These are phyloP conservation scores for Hyppa rectilinea DNA, from an alignment of 2,888 invertebrate genomes.

Conservation along the genomic window DNA sequence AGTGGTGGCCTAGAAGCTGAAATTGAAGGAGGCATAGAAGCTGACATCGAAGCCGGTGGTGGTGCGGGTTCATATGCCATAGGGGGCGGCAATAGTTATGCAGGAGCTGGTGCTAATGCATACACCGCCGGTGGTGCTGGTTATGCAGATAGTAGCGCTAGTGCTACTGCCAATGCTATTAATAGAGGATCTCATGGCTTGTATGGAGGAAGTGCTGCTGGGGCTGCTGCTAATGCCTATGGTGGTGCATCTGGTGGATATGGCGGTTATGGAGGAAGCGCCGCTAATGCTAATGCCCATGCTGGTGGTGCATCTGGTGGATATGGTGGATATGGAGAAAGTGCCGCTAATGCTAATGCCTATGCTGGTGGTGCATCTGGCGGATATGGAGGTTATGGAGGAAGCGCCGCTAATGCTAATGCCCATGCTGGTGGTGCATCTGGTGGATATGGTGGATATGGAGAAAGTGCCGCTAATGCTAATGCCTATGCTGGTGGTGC, in stretches of 20 bases:
- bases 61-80: slow-evolving; percentile 29
- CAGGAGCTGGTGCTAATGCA: slow-evolving; percentile 10
- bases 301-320: background rate
- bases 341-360: background rate
- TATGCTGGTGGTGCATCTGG: background rate
- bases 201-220: background rate
- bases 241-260: background rate
- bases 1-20: slow-evolving; percentile 31
- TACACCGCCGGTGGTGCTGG: background rate
- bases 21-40: slow-evolving; percentile 39
- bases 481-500: background rate
- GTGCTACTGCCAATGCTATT: background rate
- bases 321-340: background rate
- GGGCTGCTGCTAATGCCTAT: background rate
- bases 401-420: background rate
- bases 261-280: background rate
- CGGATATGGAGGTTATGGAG: background rate
- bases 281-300: background rate
- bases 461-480: background rate
- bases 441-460: background rate
- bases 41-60: slow-evolving; percentile 38
- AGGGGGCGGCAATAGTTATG: slow-evolving; percentile 10
- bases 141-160: background rate
- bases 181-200: background rate
- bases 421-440: background rate